Evolutionary conservation across 92 coral and sea anemone genomes (phyloP).

Genomic region (Phenganax subtilis): DNA sequence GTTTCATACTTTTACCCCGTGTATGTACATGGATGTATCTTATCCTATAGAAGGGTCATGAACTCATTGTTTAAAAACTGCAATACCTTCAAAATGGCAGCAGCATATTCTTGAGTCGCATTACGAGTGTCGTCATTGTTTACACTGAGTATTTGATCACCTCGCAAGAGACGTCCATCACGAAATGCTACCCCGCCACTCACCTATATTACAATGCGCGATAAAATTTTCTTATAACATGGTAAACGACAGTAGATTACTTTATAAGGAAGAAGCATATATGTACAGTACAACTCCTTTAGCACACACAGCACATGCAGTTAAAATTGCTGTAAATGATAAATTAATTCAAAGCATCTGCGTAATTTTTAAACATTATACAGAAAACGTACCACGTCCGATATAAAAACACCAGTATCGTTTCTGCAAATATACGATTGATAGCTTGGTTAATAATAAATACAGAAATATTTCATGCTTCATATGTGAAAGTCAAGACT

Average conservation of each 20-base stretch:
- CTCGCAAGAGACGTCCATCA: slow-evolving; percentile 79
- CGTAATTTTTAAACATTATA: neutral
- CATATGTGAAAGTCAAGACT: too few relatives aligned
- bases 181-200: slow-evolving; percentile 88
- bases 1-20: neutral
- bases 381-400: slow-evolving; percentile 78
- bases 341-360: neutral
- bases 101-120: slow-evolving; percentile 87
- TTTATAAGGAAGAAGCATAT: too few relatives aligned
- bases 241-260: neutral
- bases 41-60: neutral
- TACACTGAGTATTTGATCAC: slow-evolving; percentile 91
- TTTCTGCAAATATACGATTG: slow-evolving; percentile 46
- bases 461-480: neutral
- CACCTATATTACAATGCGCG: slow-evolving; percentile 47
- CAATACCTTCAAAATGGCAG: slow-evolving; percentile 76
- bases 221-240: neutral
- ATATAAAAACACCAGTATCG: slow-evolving; percentile 89
- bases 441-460: neutral
- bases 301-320: neutral
- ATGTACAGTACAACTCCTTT: too few relatives aligned
- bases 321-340: neutral
- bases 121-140: slow-evolving; percentile 84
- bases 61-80: too few relatives aligned
- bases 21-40: neutral